phyloP scores from a whole-genome alignment of 2,113 vertebrate species.

The Trogon surrucura region DNA sequence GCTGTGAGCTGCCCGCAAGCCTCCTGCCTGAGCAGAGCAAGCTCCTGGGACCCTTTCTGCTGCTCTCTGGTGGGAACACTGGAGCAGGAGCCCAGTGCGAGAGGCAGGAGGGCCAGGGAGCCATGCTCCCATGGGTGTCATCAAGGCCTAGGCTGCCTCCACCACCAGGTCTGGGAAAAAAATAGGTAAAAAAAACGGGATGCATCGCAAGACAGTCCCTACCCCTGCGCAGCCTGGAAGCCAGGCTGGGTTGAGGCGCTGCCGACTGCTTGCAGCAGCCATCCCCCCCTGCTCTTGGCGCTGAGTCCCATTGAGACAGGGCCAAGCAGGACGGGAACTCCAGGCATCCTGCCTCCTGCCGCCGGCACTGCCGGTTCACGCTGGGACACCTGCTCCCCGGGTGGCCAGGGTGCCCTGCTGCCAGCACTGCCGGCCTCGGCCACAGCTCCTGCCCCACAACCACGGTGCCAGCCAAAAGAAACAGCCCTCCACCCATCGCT shows the following conservation, averaged over 20 bases:
- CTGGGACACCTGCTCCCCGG: conserved; percentile 59
- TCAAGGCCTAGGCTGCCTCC: not conserved
- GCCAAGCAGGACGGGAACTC: conserved; percentile 68
- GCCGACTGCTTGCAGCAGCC: conserved; percentile 8
- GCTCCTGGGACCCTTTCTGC: not conserved
- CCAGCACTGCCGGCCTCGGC: not conserved
- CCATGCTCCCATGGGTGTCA: not conserved
- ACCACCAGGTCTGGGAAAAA: not conserved
- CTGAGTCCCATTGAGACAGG: conserved; percentile 9
- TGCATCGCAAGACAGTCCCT: not conserved
- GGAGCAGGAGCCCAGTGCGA: not conserved
- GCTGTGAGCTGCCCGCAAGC: not conserved
- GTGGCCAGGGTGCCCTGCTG: not conserved
- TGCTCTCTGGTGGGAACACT: not conserved
- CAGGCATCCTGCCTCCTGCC: conserved; percentile 66
- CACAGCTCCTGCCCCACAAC: conserved; percentile 21
- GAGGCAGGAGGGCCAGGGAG: not conserved
- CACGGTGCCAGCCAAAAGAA: not conserved
- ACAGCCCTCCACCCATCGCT: not conserved
- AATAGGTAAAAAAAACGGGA: not conserved
- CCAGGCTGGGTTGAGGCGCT: not conserved
- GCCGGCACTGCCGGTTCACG: conserved; percentile 39
- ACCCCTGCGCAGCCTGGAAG: not conserved
- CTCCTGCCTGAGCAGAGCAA: not conserved
- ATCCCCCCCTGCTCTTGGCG: not conserved